Conservation (phyloP, 2,797 vertebrate species). For the Hirundo rustica region DNA sequence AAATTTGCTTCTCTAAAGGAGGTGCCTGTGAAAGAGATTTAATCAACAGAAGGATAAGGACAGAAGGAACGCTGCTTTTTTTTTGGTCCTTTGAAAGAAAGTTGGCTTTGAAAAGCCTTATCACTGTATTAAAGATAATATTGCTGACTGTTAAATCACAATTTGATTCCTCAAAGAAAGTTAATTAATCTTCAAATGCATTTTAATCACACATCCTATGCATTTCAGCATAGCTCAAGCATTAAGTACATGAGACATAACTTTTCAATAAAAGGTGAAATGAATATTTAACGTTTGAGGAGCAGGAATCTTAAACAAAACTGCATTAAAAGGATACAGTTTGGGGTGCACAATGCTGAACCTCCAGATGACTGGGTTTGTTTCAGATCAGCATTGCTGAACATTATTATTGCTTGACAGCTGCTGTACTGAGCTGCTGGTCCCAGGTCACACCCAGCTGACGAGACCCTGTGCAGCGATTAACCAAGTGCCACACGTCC, state of each 20-base stretch:
- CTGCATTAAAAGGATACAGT: background rate
- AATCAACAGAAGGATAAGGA: background rate
- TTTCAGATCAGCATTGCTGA: background rate
- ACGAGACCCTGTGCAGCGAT: background rate
- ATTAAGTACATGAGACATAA: background rate
- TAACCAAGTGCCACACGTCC: background rate
- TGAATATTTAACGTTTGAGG: background rate
- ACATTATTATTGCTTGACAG: background rate
- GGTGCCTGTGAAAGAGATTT: background rate
- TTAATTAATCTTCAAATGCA: conserved; percentile 26
- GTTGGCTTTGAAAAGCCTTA: conserved; percentile 7
- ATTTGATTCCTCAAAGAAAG: background rate
- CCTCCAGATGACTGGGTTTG: background rate
- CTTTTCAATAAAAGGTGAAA: background rate
- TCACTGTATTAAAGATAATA: background rate
- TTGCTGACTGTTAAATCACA: background rate
- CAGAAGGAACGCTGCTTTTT: background rate
- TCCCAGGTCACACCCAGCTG: background rate
- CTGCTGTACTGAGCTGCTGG: background rate
- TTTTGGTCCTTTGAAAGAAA: background rate
- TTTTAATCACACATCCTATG: background rate
- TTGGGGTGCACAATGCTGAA: background rate
- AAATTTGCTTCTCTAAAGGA: background rate
- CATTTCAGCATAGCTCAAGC: background rate
- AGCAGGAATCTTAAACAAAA: background rate